Base-by-base conservation (phyloP, 2,113 vertebrate genomes). In the Chinchilla lanigera region DNA sequence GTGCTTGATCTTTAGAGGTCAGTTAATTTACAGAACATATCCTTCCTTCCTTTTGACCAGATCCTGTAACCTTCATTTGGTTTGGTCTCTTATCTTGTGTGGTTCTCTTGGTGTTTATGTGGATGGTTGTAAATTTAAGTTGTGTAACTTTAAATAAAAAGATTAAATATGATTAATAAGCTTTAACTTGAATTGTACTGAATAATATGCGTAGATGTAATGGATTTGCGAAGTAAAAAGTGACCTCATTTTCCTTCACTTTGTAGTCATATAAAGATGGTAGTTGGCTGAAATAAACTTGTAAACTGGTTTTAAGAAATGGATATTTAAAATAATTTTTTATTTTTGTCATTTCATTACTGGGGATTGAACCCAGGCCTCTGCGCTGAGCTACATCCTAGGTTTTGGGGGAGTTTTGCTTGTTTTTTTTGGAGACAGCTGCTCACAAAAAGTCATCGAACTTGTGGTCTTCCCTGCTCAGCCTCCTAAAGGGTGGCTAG, bases 51-150 rank as follows among this genome's bases (percentile, higher is more conserved):
- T 63, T 94, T 38, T 71, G 61, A 73, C 50, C 28, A 85, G 16
- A 38, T 47, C n/a, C 50, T 71, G 0, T 6, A 71, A 17, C n/a
- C 17, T 90, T 67, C 77, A 22, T 84, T 96, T 93, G 95, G 41
- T 91, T 94, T 60, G 86, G 50, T 78, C 30, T 78, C 6, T 86
- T 86, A 80, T 35, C 26, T 8, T 54, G 16, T 5, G 6, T 77
- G 52, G 28, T 67, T 89, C 16, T 50, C 5, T 78, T 92, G 85
- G 8, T 83, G 52, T 90, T 86, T 83, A 75, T 47, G 71, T 84
- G 63, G 87, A 73, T 93, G 35, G 20, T 63, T 88, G 54, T 77
- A 28, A 93, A 69, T 92, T 90, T 90, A 67, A 85, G 28, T 81
- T 52, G 12, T 60, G 19, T 86, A 71, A 73, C 8, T 56, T 83